A percentile compares a stretch with the other conserved stretches of the same genome.
Conservation (phyloP, 2,113 vertebrate species). For the Melanerpes aurifrons region DNA sequence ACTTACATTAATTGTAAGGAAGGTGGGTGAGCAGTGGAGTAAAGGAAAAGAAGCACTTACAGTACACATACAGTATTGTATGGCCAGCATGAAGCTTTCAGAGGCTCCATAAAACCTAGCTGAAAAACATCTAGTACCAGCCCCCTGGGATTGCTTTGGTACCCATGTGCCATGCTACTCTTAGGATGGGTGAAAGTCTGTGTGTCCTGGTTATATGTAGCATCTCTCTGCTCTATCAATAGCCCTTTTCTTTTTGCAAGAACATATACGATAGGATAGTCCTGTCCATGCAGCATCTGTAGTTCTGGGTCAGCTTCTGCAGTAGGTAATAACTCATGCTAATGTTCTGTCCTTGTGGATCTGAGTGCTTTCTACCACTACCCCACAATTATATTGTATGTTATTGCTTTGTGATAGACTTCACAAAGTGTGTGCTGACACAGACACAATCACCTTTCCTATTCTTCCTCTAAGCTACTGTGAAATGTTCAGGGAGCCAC, state of each 20-base stretch:
- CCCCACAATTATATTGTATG: accelerated
- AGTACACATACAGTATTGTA: not conserved
- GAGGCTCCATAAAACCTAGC: not conserved
- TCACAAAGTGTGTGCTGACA: not conserved
- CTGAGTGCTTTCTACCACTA: not conserved
- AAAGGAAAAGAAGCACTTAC: not conserved
- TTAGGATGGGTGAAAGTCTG: not conserved
- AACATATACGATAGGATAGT: not conserved
- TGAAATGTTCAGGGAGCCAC: not conserved
- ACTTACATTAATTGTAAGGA: not conserved
- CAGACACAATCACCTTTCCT: not conserved
- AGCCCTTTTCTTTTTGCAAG: not conserved
- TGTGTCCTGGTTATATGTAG: not conserved
- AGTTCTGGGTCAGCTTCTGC: not conserved
- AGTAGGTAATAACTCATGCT: not conserved
- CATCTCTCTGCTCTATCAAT: not conserved
- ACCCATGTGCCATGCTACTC: not conserved
- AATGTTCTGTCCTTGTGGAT: not conserved
- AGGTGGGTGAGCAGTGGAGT: not conserved
- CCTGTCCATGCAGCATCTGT: accelerated
- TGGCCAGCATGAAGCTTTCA: not conserved
- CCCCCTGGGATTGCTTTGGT: not conserved
- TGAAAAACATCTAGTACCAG: not conserved
- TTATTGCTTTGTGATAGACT: not conserved
- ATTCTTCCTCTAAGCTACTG: not conserved